A percentile compares a stretch with the other conserved stretches of the same genome.
Evolutionary conservation across 2,113 vertebrate genomes (phyloP).

Genomic region (Prietella phreatophila): DNA sequence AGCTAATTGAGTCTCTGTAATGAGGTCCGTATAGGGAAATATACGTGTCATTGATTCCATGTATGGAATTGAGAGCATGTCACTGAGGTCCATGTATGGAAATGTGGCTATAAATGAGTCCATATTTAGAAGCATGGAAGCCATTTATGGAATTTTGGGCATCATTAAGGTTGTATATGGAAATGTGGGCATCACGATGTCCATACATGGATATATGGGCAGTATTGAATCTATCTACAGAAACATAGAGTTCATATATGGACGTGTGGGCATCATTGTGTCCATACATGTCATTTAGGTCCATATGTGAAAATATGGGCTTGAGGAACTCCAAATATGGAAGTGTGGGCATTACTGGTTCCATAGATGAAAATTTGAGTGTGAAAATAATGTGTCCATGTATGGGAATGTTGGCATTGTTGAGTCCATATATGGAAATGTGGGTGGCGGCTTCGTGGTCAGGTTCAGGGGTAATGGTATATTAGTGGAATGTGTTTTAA

Average conservation of each 20-base stretch:
- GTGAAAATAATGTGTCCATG: no score
- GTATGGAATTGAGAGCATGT: background rate
- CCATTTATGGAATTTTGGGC: background rate
- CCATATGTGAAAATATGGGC: background rate
- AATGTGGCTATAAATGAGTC: no score
- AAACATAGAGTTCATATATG: background rate
- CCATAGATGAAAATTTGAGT: no score
- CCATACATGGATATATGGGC: background rate
- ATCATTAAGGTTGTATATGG: background rate
- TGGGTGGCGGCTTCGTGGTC: background rate
- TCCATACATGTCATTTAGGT: no score
- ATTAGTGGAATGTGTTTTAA: background rate
- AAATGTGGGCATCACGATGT: background rate
- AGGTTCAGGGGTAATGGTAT: background rate
- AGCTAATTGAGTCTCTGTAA: background rate
- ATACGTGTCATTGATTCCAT: no score
- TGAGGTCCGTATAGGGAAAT: background rate
- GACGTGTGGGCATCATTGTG: background rate
- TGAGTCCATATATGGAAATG: background rate
- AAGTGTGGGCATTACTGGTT: background rate
- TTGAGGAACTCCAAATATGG: background rate
- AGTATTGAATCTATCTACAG: no score
- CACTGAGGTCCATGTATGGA: no score
- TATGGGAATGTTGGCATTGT: background rate
- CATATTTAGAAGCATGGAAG: no score